Conservation (phyloP, 2,888 invertebrate genomes). For the Drosophila eohydei region DNA sequence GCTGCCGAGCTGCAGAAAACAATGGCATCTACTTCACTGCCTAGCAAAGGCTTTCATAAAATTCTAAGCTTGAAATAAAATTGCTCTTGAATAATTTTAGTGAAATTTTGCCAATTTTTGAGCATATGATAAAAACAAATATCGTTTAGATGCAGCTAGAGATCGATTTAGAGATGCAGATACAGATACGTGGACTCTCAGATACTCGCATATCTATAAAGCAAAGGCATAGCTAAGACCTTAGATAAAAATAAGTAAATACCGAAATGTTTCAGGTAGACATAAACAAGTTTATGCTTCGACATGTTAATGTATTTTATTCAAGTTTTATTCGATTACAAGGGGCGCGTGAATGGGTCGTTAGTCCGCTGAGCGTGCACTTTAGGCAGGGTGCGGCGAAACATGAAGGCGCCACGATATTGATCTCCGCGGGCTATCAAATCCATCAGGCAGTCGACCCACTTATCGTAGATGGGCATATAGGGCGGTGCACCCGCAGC, state of each 20-base stretch:
- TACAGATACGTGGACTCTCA: too few relatives aligned
- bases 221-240: too few relatives aligned
- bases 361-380: conserved; percentile 18
- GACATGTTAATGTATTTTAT: background rate
- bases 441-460: conserved; percentile 58
- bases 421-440: conserved; percentile 55
- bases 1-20: conserved; percentile 6
- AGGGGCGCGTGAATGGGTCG: conserved; percentile 18
- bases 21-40: conserved; percentile 9
- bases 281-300: background rate
- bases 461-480: conserved; percentile 62
- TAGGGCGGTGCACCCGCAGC: conserved; percentile 58
- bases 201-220: too few relatives aligned
- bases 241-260: too few relatives aligned
- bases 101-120: background rate
- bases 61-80: conserved; percentile 1
- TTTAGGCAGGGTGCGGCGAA: conserved; percentile 52
- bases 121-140: background rate
- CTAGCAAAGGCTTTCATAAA: conserved; percentile 1
- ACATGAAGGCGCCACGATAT: conserved; percentile 49
- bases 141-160: too few relatives aligned
- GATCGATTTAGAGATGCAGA: too few relatives aligned
- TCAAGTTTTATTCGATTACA: background rate
- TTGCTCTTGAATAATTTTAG: background rate
- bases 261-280: too few relatives aligned